phyloP scores from a whole-genome alignment of 2,888 invertebrate species.

The Epicampocera succincta region DNA sequence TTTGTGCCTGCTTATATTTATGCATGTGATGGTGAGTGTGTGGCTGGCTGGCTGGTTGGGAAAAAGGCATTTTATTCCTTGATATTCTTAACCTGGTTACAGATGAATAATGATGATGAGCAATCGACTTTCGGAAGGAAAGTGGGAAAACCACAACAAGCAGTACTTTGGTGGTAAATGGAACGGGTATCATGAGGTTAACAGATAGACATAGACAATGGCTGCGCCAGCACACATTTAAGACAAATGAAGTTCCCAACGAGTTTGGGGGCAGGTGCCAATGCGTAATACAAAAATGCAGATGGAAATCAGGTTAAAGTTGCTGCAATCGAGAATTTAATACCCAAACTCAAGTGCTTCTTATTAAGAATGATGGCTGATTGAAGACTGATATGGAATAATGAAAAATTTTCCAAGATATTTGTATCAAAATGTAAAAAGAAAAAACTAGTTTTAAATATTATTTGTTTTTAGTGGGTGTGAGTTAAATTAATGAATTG shows the following conservation, averaged over 20 bases:
- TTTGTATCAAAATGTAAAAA: not conserved
- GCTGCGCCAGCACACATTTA: slow-evolving; percentile 19
- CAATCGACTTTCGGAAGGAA: slow-evolving; percentile 63
- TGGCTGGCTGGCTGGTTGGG: no score
- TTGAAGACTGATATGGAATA: slow-evolving; percentile 4
- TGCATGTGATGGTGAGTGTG: no score
- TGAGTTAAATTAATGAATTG: no score
- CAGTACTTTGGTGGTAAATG: slow-evolving; percentile 64
- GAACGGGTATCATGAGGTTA: slow-evolving; percentile 59
- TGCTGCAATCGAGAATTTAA: slow-evolving; percentile 54
- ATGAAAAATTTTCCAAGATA: slow-evolving; percentile 1
- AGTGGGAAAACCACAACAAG: slow-evolving; percentile 67
- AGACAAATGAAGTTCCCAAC: slow-evolving; percentile 47
- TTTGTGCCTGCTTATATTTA: no score
- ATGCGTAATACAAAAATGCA: not conserved
- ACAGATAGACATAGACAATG: slow-evolving; percentile 35
- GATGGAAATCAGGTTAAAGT: slow-evolving; percentile 43
- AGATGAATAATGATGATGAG: slow-evolving; percentile 69
- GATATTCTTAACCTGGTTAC: slow-evolving; percentile 63
- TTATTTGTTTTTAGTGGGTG: no score
- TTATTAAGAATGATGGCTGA: slow-evolving; percentile 28
- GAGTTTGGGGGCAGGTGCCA: slow-evolving; percentile 12
- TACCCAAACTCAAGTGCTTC: slow-evolving; percentile 44
- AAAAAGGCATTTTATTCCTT: slow-evolving; percentile 49
- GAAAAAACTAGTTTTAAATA: no score